These are phyloP conservation scores for Odontocolon sp. DNA, from an alignment of 2,888 invertebrate species.

Conservation along the genomic window DNA sequence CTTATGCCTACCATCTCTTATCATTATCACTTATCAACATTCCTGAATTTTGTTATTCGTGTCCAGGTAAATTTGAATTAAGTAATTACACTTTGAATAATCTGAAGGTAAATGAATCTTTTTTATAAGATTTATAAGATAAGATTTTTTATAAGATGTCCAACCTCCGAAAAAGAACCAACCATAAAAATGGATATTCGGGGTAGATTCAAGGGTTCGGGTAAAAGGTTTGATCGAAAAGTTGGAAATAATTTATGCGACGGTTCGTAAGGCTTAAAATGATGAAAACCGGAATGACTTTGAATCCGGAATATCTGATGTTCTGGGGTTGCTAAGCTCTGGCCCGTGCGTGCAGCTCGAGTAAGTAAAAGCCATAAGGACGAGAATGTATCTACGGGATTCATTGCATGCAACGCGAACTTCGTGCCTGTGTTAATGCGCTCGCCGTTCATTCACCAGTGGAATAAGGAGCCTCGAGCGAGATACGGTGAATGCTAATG, in stretches of 20 bases:
- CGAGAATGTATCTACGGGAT: constrained; percentile 55
- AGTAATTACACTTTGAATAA: too few relatives aligned
- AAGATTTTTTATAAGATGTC: too few relatives aligned
- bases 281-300: constrained; percentile 8
- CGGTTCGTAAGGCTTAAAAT: background rate
- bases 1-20: too few relatives aligned
- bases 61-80: too few relatives aligned
- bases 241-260: background rate
- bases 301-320: background rate
- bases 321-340: background rate
- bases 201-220: too few relatives aligned
- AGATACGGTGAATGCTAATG: constrained; percentile 74
- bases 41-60: too few relatives aligned
- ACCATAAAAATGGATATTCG: too few relatives aligned
- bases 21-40: too few relatives aligned
- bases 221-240: too few relatives aligned
- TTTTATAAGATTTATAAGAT: too few relatives aligned
- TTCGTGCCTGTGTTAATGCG: constrained; percentile 61
- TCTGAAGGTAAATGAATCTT: too few relatives aligned
- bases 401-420: constrained; percentile 53
- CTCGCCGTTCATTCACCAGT: constrained; percentile 72
- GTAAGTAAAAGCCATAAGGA: constrained; percentile 35
- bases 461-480: constrained; percentile 68
- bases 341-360: constrained; percentile 32
- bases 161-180: too few relatives aligned